Evolutionary conservation across 2,797 vertebrate genomes (phyloP), one percentile per base, ranked within the genome.

Genomic region (Dryobates pubescens): DNA sequence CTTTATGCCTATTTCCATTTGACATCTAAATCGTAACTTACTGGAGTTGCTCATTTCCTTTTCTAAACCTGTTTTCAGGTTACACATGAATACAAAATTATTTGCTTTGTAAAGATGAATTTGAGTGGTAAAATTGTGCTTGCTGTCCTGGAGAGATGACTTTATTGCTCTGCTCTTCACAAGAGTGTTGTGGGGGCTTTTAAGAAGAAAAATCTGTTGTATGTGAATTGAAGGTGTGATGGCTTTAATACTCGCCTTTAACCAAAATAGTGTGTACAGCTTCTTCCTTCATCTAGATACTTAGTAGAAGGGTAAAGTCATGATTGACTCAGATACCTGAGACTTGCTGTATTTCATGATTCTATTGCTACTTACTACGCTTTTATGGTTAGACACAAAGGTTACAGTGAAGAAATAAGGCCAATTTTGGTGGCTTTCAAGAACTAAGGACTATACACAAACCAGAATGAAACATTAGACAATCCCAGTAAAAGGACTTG

Each of bases 1-100:
- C 88, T 95, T 87, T 83, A 67, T 32, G 27, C 78, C 63, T 92
- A 62, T 94, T 93, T 95, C 71, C 80, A 81, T 88, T 91, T 89
- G 87, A 96, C 79, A 72, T 76, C 76, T 91, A 77, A 86, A 78
- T 83, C 67, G 23, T 69, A 73, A 78, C 73, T 92, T 93, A 54
- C 3, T 82, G 45, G n/a, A 92, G 74, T 84, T n/a, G 6, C 57
- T 54, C 2, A 43, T 92, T 87, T 85, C 43, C 34, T 72, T 81
- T 82, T 62, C 49, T 24, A 88, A 87, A 26, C 13, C 15, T 58
- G 9, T 72, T 90, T 92, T 92, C 61, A 63, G 36, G 58, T 38
- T 89, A 17, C 34, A 12, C 10, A 3, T 78, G 49, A 75, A 83
- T 86, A 59, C 7, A 23, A 47, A 80, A 56, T 68, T 45, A 36